A percentile compares a stretch with the other conserved stretches of the same genome.
These are phyloP conservation scores for Paramormyrops hopkinsi DNA, from an alignment of 2,797 vertebrate species.

Conservation along the genomic window DNA sequence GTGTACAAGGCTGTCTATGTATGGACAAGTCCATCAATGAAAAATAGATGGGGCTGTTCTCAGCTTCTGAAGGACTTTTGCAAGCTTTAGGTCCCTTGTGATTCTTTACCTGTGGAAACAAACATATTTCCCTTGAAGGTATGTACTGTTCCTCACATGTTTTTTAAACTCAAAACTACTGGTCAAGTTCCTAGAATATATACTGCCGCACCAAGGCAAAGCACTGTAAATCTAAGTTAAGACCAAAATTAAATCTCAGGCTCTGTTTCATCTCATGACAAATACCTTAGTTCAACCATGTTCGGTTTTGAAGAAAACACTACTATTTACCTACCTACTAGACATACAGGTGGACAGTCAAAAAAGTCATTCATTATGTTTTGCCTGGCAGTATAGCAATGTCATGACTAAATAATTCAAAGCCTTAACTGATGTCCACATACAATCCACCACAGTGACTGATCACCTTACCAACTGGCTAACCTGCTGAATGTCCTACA, in stretches of 20 bases:
- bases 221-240: neutral
- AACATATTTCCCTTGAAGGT: neutral
- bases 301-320: neutral
- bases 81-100: neutral
- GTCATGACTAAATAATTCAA: neutral
- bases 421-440: neutral
- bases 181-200: neutral
- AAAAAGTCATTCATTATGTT: neutral
- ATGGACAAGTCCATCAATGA: neutral
- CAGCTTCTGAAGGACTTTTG: conserved; percentile 4
- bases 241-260: neutral
- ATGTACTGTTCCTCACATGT: neutral
- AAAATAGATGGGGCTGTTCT: neutral
- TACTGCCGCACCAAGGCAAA: neutral
- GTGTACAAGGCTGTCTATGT: neutral
- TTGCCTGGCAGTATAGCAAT: neutral
- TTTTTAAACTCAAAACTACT: neutral
- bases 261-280: neutral
- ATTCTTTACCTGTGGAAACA: conserved; percentile 9
- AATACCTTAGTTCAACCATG: neutral
- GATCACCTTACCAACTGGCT: neutral
- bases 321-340: neutral
- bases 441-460: neutral
- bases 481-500: neutral
- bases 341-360: neutral